Base-by-base conservation (phyloP, 1,140 invertebrate species). In the Lepeophtheirus salmonis region DNA sequence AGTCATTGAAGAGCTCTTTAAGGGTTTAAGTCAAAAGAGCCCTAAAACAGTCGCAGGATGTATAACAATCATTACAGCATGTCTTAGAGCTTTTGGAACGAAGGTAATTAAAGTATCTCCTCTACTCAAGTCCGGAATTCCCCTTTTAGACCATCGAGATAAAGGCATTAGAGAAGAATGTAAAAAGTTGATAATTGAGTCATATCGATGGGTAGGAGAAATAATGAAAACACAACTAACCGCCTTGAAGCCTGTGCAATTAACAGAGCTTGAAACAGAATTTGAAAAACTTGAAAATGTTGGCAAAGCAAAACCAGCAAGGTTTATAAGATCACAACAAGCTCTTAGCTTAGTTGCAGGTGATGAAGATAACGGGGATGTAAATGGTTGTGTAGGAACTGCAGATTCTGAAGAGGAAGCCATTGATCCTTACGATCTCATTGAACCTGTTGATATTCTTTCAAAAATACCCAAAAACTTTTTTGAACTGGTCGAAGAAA, bases 391-490 rank as follows among this genome's bases (percentile, higher is more conserved):
- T 63, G 65, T 63, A 25, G 64, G 63, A 60, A 67, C 66, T 22
- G 3, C 18, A 2, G 64, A 54, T 12, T 65, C 56, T 25, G 66
- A 57, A n/a, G 67, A 65, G 22, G 80, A 72, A 58, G 74, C 73
- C 2, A 75, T 92, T 17, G 92, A 97, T 76, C 83, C 89, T 0
- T 90, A 84, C 68, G 92, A 97, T 56, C 71, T 96, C 1, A 68
- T 95, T 4, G 83, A 89, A 65, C 83, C 91, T 0, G 87, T 95
- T 22, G 88, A 97, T 68, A 89, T 97, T 67, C 68, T 97, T 0
- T 82, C 84, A 2, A 84, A 91, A 70, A 69, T 97, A 20, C 89
- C 90, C 0, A 92, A 92, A 75, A 88, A 96, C 71, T 97, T 96
- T 70, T 94, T 84, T 68, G 89, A 94, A 4, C 89, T 92, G 72